phyloP scores from a whole-genome alignment of 30 jellyfish, hydroid and myxozoan species.

The Mastigias papua region DNA sequence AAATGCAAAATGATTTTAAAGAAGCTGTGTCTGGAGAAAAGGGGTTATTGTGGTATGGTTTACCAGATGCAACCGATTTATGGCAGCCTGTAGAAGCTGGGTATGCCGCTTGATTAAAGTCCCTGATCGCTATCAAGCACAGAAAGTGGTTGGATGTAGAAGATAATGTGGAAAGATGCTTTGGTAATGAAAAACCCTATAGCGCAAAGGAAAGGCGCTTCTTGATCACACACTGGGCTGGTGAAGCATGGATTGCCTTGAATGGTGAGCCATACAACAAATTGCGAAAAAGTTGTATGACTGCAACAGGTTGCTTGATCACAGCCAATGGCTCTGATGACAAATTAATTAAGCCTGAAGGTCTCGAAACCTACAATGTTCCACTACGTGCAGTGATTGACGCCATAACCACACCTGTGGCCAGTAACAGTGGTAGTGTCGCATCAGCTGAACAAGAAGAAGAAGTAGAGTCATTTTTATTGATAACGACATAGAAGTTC shows the following conservation, averaged over 20 bases:
- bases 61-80: constrained; percentile 23
- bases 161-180: constrained; percentile 26
- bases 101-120: constrained; percentile 15
- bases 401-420: too few relatives aligned
- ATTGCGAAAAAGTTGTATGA: background rate
- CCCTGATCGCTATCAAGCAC: background rate
- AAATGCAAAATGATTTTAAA: constrained; percentile 13
- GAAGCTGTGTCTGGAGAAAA: background rate
- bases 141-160: constrained; percentile 12
- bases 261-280: constrained; percentile 4
- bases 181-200: background rate
- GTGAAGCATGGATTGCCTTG: constrained; percentile 19
- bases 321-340: constrained; percentile 51
- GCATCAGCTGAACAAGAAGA: too few relatives aligned
- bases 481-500: too few relatives aligned
- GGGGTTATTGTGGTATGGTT: constrained; percentile 31
- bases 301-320: constrained; percentile 40
- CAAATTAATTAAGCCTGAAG: constrained; percentile 19
- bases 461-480: too few relatives aligned
- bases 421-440: too few relatives aligned
- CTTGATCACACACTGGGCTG: constrained; percentile 42
- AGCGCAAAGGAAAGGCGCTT: background rate
- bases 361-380: background rate
- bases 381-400: too few relatives aligned
- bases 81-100: constrained; percentile 56